Evolutionary conservation across 1,140 invertebrate genomes (phyloP), one percentile per base, ranked within the genome.

Genomic region (Ceratitis capitata): DNA sequence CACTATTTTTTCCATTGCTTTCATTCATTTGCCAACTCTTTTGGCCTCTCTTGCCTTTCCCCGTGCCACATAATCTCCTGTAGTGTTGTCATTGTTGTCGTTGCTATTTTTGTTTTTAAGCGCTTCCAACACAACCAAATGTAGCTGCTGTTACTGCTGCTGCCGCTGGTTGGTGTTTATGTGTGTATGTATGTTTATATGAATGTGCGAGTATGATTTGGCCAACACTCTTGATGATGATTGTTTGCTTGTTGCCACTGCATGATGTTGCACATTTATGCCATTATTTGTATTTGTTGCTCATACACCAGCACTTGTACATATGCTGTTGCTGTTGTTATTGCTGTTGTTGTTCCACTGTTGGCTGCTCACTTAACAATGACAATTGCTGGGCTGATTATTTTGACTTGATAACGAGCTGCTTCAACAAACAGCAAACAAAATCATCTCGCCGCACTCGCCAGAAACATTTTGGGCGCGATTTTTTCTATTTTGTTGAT

Each of bases 351-450:
- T 47, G 23, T 45, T 45, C 32, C 42, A 29, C n/a, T 74, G 12
- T 12, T 49, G 23, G 10, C 45, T 78, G 58, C 45, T 56, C 61
- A 45, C 84, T 74, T 49, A 85, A 85, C 64, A 78, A 69, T 85
- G 45, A 74, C 84, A 85, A 85, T 85, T 85, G 84, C 39, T 45
- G 84, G 58, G 39, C 84, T 85, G 84, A 85, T 85, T 85, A 85
- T 85, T 85, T 85, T 85, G 84, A 74, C 84, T 69, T 74, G 84
- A 85, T 85, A 85, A 85, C 84, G 84, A 85, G 84, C 49, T 49
- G 26, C 82, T 58, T 53, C 82, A 51, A 39, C 45, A 45, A 84
- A 84, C 51, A 84, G 51, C 51, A 64, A 84, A 58, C 83, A 83
- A 12, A n/a, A n/a, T n/a, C 42, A 26, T 51, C 39, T 83, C n/a